Conservation (phyloP, 2,113 vertebrate species). For the Halichoerus grypus region DNA sequence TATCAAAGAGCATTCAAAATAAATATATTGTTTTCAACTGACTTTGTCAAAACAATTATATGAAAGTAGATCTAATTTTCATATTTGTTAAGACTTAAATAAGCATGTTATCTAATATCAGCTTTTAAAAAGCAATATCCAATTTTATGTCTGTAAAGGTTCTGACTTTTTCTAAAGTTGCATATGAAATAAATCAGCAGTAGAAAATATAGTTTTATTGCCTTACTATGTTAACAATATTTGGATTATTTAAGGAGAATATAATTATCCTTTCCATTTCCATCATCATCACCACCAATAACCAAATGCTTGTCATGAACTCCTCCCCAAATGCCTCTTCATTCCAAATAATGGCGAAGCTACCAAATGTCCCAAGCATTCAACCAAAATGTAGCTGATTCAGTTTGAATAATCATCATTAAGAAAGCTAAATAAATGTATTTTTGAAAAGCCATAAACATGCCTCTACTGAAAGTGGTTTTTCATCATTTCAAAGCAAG, state of each 20-base stretch:
- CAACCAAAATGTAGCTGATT: neutral
- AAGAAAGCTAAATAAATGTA: neutral
- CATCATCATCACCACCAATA: neutral
- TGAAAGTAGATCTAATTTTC: neutral
- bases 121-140: neutral
- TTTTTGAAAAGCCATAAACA: neutral
- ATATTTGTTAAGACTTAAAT: slow-evolving; percentile 2
- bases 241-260: neutral
- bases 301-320: neutral
- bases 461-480: neutral
- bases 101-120: neutral
- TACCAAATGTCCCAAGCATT: neutral
- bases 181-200: neutral
- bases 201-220: neutral
- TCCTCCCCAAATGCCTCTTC: neutral
- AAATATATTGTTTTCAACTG: neutral
- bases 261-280: neutral
- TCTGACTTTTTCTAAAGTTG: neutral
- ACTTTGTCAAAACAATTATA: slow-evolving; percentile 18
- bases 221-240: neutral
- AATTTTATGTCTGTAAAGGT: neutral
- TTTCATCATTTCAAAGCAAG: neutral
- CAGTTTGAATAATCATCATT: neutral
- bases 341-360: neutral
- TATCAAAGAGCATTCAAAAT: neutral